A percentile compares a stretch with the other conserved stretches of the same genome.
Conservation (phyloP, 2,888 invertebrate species). For the Drosophila tanythrix region DNA sequence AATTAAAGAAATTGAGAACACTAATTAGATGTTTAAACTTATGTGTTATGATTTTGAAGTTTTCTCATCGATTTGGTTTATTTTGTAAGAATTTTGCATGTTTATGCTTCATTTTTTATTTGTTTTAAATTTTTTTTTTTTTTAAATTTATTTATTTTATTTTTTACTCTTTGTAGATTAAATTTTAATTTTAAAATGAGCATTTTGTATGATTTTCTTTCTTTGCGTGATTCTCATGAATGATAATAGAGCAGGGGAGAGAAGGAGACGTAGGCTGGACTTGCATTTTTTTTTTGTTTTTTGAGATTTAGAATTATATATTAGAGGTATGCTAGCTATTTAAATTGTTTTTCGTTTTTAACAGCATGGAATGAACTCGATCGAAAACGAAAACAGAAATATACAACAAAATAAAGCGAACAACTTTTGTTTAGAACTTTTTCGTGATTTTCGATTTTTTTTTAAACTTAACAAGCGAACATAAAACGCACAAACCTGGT, state of each 20-base stretch:
- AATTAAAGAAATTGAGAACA: conserved; percentile 67
- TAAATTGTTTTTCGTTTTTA: conserved; percentile 52
- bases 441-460: conserved; percentile 25
- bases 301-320: conserved; percentile 58
- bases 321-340: conserved; percentile 44
- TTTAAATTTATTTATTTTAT: conserved; percentile 18
- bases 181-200: conserved; percentile 66
- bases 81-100: conserved; percentile 39
- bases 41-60: conserved; percentile 47
- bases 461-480: conserved; percentile 75
- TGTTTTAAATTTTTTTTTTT: conserved; percentile 31
- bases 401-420: conserved; percentile 48
- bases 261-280: conserved; percentile 17
- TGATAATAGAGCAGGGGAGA: conserved; percentile 32
- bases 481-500: conserved; percentile 46
- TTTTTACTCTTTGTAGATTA: conserved; percentile 39
- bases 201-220: conserved; percentile 48
- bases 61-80: conserved; percentile 34
- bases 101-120: conserved; percentile 34
- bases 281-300: conserved; percentile 1
- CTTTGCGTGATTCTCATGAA: conserved; percentile 42
- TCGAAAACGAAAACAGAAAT: conserved; percentile 58
- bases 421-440: conserved; percentile 40
- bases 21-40: conserved; percentile 61
- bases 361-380: conserved; percentile 74